Conservation (phyloP, 2,797 vertebrate genomes). For the Tinamus major region DNA sequence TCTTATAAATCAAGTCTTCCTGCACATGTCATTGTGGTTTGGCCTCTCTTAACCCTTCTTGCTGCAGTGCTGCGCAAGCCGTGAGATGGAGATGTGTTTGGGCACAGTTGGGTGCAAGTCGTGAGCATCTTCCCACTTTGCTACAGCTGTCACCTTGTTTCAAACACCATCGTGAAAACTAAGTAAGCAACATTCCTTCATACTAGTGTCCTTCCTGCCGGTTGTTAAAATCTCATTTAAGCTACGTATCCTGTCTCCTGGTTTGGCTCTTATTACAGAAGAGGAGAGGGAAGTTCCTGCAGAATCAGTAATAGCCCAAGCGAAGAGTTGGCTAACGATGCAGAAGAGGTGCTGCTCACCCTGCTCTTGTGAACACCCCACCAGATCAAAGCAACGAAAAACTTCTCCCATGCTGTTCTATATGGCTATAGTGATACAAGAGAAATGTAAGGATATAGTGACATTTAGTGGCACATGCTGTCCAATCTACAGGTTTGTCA, state of each 20-base stretch:
- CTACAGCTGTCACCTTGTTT: neutral
- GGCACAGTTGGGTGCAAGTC: neutral
- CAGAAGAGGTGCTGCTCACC: neutral
- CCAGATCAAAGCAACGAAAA: neutral
- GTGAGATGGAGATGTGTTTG: neutral
- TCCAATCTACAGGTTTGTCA: too few relatives aligned
- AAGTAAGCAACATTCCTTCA: neutral
- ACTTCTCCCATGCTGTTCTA: neutral
- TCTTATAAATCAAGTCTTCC: neutral
- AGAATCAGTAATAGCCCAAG: neutral
- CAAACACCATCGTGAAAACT: accelerated
- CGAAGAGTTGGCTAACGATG: neutral
- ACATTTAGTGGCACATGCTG: too few relatives aligned
- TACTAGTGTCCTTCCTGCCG: neutral
- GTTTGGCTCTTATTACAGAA: neutral
- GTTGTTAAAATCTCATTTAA: neutral
- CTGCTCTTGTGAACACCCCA: neutral
- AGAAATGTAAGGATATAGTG: too few relatives aligned
- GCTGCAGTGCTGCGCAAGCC: neutral
- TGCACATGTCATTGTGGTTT: neutral
- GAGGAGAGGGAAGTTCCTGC: neutral
- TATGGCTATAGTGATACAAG: too few relatives aligned
- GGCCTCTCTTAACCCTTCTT: neutral
- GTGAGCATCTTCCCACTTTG: neutral
- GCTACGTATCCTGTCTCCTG: neutral